Evolutionary conservation across 35 echinoderm and acorn worm species (phyloP), one percentile per base, ranked within the genome.

Genomic region (Heliocidaris erythrogramma): DNA sequence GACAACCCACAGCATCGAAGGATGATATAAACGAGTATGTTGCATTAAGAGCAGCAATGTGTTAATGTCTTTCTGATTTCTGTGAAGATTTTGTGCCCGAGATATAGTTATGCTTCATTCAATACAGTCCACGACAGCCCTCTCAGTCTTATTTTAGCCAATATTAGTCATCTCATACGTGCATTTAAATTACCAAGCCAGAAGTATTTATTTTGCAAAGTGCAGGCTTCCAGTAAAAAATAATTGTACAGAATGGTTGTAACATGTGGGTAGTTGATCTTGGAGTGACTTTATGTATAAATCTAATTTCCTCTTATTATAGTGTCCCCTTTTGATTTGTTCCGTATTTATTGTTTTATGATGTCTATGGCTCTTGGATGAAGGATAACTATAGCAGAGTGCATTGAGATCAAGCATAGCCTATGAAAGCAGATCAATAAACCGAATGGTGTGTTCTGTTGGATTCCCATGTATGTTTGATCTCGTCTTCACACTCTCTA

Each of bases 371-470:
- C 27, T n/a, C 65, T 78, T 78, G 65, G n/a, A 78, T 78, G 65
- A 78, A 78, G 65, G 65, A 78, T 78, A 78, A n/a, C 65, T 78
- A 78, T 78, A 78, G 65, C 65, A 78, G 65, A 78, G 14, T 78
- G 24, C 65, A 27, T 0, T 21, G 65, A 78, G 65, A 78, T 78
- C 17, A 78, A 78, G 21, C 65, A 78, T 78, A 78, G 65, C 27
- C 65, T 78, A 92, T 92, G 91, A 92, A 92, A 53, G 14, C 91
- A 59, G 49, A 17, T 32, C 91, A 92, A 92, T 30, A 92, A 92
- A 92, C 91, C 91, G 30, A 59, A 30, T 59, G 91, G 91, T 92
- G 91, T 92, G 91, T 21, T 17, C 48, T 92, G 91, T 92, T 92
- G 91, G 91, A 92, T 92, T 4, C 31, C 12, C 30, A 32, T 42